Conservation (phyloP, 2,888 invertebrate species). For the Anticlea derivata region DNA sequence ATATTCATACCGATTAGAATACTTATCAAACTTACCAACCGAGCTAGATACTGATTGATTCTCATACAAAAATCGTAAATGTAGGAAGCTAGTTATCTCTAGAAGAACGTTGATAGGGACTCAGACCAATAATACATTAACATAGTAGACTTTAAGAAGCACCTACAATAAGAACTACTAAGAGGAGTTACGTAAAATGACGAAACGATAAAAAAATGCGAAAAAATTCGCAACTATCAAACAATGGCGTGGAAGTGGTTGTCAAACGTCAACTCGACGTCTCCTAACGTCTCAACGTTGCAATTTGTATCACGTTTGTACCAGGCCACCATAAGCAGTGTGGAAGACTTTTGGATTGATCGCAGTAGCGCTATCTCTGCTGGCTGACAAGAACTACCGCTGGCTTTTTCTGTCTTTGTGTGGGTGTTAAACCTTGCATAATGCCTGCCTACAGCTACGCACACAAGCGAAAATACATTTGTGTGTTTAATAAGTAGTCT, state of each 20-base stretch:
- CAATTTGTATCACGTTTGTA: constrained; percentile 76
- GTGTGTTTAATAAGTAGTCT: background rate
- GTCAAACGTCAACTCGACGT: constrained; percentile 47
- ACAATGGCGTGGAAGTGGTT: constrained; percentile 32
- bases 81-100: too few species aligned
- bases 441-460: too few species aligned
- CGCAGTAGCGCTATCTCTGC: constrained; percentile 46
- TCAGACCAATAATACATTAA: too few species aligned
- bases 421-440: background rate
- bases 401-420: background rate
- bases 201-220: constrained; percentile 34
- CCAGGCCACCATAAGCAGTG: constrained; percentile 56
- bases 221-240: constrained; percentile 54
- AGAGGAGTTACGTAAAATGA: too few species aligned
- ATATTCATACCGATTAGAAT: too few species aligned
- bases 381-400: background rate
- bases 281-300: constrained; percentile 71
- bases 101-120: too few species aligned
- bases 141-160: too few species aligned
- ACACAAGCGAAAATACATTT: background rate
- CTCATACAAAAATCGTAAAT: too few species aligned
- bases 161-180: too few species aligned
- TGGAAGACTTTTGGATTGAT: constrained; percentile 4
- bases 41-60: too few species aligned
- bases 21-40: too few species aligned